A percentile compares a stretch with the other conserved stretches of the same genome.
Conservation (phyloP, 2,797 vertebrate genomes). For the Spinus olivaceus region DNA sequence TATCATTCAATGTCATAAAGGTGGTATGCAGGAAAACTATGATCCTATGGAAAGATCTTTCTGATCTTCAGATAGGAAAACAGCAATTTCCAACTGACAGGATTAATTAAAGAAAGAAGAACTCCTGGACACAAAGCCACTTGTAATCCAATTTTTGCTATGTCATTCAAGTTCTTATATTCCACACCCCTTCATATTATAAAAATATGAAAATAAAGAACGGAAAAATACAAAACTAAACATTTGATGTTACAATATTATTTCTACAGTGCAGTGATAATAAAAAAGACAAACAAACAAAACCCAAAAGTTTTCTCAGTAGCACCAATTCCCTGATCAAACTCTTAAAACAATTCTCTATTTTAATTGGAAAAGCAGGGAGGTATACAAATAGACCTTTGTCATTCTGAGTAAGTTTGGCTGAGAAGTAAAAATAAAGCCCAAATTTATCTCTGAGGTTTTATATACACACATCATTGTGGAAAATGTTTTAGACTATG, state of each 20-base stretch:
- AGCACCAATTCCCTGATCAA: not conserved
- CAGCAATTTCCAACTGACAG: not conserved
- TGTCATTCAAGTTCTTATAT: not conserved
- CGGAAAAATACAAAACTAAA: fast-evolving
- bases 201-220: not conserved
- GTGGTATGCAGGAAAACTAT: not conserved
- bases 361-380: not conserved
- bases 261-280: not conserved
- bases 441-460: too few relatives aligned
- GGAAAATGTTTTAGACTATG: too few relatives aligned
- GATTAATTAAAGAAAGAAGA: not conserved
- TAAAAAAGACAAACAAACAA: not conserved
- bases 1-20: not conserved
- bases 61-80: not conserved
- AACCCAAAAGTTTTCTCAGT: not conserved
- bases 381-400: not conserved
- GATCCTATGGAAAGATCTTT: not conserved
- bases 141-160: not conserved
- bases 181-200: not conserved
- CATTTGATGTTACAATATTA: not conserved
- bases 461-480: too few relatives aligned
- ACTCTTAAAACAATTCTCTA: not conserved
- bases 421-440: not conserved
- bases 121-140: not conserved
- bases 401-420: not conserved